Evolutionary conservation across 2,888 invertebrate species (phyloP), one percentile per base, ranked within the genome.

Genomic region (Kryphioiulus occultus): DNA sequence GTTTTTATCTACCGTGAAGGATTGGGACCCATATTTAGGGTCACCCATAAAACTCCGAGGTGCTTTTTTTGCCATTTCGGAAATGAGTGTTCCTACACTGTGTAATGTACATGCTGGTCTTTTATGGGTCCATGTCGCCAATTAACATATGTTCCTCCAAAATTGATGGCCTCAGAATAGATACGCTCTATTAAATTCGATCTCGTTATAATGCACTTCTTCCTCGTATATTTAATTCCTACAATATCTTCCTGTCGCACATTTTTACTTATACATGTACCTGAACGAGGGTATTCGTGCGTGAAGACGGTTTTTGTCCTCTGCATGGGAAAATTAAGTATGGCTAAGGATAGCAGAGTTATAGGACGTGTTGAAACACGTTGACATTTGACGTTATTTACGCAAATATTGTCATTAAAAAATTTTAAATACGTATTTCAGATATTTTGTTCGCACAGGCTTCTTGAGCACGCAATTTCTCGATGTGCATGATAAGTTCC

Each of bases 171-270:
- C 59, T 7, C n/a, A 59, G 19, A 59, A 59, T 22, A 59, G 59
- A n/a, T n/a, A 59, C 59, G 59, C 59, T 59, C 59, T 59, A 59
- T 59, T 59, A 59, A 59, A 59, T 59, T 59, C 59, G 22, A 59
- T 22, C 59, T 59, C 59, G 59, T 59, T 59, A 59, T 59, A 22
- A n/a, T 59, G 22, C 59, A 59, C 59, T 59, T 59, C 59, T 59
- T 59, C 59, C 59, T 59, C 17, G n/a, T 59, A 59, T 22, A n/a
- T n/a, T n/a, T 19, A 9, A 53, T 53, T 53, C 53, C 19, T 53
- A 19, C 19, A 15, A 53, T 53, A 19, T 19, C 53, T 53, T 53
- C 53, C 53, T 53, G 53, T 53, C 53, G 53, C 19, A 19, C 53
- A 53, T 53, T 53, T 53, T 19, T 42, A 42, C 53, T 53, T 19